Evolutionary conservation across 2,113 vertebrate genomes (phyloP), one percentile per base, ranked within the genome.

Genomic region (Platichthys flesus): DNA sequence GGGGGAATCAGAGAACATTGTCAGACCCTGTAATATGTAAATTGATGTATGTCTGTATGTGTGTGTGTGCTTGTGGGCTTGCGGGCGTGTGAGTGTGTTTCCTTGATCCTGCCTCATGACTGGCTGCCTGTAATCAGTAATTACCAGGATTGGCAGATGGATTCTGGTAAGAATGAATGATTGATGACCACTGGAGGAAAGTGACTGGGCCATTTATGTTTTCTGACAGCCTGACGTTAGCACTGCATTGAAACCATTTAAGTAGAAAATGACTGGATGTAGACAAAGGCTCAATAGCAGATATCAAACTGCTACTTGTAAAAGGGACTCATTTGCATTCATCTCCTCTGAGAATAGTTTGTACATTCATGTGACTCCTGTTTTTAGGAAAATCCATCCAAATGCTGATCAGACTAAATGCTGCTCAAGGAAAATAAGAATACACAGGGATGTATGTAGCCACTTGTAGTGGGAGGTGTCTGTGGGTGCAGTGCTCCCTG

Each of bases 111-210:
- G 83, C 83, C 88, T 77, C 68, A 83, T 84, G 74, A 85, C 87
- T 79, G 67, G 78, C 86, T 85, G 90, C 81, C 87, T 93, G 91
- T 93, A 91, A 93, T 93, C 89, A 93, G 92, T 94, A 94, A 95
- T 94, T 94, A 93, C 88, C 71, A 71, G 90, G 89, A 92, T 89
- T 89, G 91, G 84, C 67, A 93, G 92, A 93, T 93, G 91, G 91
- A 90, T 91, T 91, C 82, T 85, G 78, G 74, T 86, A 87, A 87
- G 89, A 90, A 93, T 90, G 88, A 90, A 92, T 94, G 90, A 94
- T 94, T 93, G 92, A 93, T 93, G 86, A 93, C 68, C 77, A 20
- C 85, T 85, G 81, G 89, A 84, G 86, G 87, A 79, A 84, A 78
- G 81, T 42, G 73, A 37, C 72, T 40, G 64, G 66, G 79, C 84